Conservation (phyloP, 2,797 vertebrate genomes). For the Peromyscus eremicus region DNA sequence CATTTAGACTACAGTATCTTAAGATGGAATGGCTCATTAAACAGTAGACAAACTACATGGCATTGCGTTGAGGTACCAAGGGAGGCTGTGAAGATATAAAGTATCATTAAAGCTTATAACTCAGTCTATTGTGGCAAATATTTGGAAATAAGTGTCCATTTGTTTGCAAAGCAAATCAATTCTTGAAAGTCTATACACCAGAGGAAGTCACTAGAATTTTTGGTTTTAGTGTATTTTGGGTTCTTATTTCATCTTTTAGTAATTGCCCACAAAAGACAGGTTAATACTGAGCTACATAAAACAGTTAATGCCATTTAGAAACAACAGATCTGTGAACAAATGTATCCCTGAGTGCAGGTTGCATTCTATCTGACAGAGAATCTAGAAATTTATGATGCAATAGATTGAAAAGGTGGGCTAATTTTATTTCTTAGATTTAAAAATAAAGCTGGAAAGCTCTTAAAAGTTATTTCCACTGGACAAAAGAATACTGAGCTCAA, state of each 20-base stretch:
- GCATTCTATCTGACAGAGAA: not conserved
- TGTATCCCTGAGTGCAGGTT: not conserved
- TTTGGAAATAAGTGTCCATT: not conserved
- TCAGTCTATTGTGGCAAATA: not conserved
- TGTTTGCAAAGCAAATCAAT: not conserved
- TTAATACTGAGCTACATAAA: not conserved
- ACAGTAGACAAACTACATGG: not conserved
- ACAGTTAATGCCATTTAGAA: too few species aligned
- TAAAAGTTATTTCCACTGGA: not conserved
- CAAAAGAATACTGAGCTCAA: not conserved
- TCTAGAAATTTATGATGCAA: not conserved
- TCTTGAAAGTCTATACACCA: not conserved
- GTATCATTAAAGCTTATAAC: not conserved
- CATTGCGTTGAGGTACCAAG: not conserved
- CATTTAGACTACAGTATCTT: not conserved
- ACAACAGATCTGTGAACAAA: not conserved
- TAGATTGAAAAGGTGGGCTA: not conserved
- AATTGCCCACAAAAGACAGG: not conserved
- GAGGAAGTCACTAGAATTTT: not conserved
- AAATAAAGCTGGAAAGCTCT: not conserved
- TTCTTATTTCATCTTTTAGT: constrained; percentile 24
- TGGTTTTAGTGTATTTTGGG: not conserved
- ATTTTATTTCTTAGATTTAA: not conserved
- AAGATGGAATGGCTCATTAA: not conserved
- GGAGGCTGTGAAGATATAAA: not conserved